A percentile compares a stretch with the other conserved stretches of the same genome.
These are phyloP conservation scores for Gymnocephalus cernua DNA, from an alignment of 2,113 vertebrate species.

Conservation along the genomic window DNA sequence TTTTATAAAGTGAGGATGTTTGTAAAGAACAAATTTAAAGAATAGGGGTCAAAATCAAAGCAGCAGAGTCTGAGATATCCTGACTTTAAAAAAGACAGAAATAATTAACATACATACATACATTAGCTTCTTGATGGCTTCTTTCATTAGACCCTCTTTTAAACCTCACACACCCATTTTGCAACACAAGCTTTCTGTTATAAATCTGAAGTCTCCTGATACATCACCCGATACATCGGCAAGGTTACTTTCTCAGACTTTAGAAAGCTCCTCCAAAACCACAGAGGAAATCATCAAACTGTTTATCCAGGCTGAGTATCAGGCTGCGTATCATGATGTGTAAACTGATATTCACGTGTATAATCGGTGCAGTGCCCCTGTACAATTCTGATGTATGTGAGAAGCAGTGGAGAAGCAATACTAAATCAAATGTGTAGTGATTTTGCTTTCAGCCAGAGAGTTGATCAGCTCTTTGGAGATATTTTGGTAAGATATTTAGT, in stretches of 20 bases:
- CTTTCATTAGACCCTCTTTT: neutral
- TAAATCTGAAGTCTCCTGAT: too few species aligned
- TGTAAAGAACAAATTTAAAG: neutral
- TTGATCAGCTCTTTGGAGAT: neutral
- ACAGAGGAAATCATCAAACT: neutral
- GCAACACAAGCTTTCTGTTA: neutral
- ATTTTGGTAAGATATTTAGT: neutral
- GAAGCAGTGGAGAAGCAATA: conserved; percentile 8
- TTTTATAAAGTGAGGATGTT: neutral
- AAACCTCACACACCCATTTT: neutral
- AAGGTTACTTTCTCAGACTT: neutral
- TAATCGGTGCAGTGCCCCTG: neutral
- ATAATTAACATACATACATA: neutral
- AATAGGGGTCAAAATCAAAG: neutral
- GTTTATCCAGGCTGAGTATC: neutral
- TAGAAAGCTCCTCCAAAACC: neutral
- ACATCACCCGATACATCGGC: neutral
- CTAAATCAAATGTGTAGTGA: conserved; percentile 3
- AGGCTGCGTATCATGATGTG: accelerated
- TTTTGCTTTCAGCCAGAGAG: conserved; percentile 1
- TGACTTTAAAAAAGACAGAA: neutral
- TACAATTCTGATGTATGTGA: conserved; percentile 33
- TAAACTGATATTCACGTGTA: neutral
- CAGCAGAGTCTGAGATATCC: neutral
- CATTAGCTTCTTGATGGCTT: neutral